A percentile compares a stretch with the other conserved stretches of the same genome.
These are phyloP conservation scores for Centropristis striata DNA, from an alignment of 2,113 vertebrate species.

Conservation along the genomic window DNA sequence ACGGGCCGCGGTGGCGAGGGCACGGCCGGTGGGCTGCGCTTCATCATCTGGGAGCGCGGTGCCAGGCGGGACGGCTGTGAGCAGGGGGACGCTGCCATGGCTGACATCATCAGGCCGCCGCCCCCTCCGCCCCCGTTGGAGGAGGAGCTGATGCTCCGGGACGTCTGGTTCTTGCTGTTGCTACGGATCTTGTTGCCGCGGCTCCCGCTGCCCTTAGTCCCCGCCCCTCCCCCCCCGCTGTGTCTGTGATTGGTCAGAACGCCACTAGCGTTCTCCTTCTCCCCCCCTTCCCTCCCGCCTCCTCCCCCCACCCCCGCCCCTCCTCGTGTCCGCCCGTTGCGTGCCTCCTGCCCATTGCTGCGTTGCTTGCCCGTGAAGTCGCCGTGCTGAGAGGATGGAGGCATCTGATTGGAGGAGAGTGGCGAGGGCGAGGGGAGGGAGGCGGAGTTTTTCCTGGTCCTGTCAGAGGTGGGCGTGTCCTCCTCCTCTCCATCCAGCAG, in stretches of 20 bases:
- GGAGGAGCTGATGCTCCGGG: slow-evolving; percentile 42
- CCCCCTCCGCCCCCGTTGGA: slow-evolving; percentile 74
- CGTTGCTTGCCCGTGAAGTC: slow-evolving; percentile 74
- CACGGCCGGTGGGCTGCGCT: slow-evolving; percentile 87
- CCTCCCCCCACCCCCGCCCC: slow-evolving; percentile 57
- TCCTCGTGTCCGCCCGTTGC: slow-evolving; percentile 82
- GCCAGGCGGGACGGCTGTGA: slow-evolving; percentile 79
- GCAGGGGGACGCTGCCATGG: slow-evolving; percentile 68
- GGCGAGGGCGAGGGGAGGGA: slow-evolving; percentile 81
- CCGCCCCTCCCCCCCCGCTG: slow-evolving; percentile 59
- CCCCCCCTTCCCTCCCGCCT: slow-evolving; percentile 69
- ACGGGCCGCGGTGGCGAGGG: slow-evolving; percentile 89
- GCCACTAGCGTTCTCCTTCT: slow-evolving; percentile 81
- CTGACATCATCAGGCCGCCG: slow-evolving; percentile 66
- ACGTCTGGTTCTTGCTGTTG: slow-evolving; percentile 67
- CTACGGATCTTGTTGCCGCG: slow-evolving; percentile 79
- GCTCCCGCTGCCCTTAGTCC: slow-evolving; percentile 63
- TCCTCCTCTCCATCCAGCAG: slow-evolving; percentile 77
- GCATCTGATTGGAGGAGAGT: slow-evolving; percentile 83
- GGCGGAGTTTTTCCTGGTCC: slow-evolving; percentile 72
- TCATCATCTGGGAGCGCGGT: slow-evolving; percentile 87
- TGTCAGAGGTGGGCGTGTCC: slow-evolving; percentile 56
- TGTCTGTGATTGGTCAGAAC: slow-evolving; percentile 82
- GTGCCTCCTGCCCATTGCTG: slow-evolving; percentile 84
- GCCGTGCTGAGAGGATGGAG: slow-evolving; percentile 67